Evolutionary conservation across 2,888 invertebrate genomes (phyloP).

Genomic region (Cerastoderma edule): DNA sequence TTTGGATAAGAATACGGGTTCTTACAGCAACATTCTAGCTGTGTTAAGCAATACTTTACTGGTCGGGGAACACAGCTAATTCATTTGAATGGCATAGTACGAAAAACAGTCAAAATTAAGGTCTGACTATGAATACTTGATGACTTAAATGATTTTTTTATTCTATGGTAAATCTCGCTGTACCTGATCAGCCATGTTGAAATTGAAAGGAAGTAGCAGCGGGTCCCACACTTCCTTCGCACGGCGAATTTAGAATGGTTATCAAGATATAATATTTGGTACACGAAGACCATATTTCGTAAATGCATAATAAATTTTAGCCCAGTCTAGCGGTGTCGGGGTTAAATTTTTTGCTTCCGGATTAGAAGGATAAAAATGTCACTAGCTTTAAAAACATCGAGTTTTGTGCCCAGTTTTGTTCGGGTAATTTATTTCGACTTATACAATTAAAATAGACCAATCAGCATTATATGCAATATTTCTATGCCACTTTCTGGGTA

Average conservation of each 20-base stretch:
- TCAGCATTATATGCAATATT: background rate
- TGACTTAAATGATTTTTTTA: background rate
- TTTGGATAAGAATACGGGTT: background rate
- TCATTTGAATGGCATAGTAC: background rate
- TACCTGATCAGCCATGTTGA: slow-evolving; percentile 60
- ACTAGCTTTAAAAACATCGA: background rate
- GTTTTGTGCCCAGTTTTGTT: too few species aligned
- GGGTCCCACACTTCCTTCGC: slow-evolving; percentile 43
- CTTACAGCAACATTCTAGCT: background rate
- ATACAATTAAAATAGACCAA: too few species aligned
- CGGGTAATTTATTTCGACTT: too few species aligned
- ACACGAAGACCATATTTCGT: too few species aligned
- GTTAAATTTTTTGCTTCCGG: background rate
- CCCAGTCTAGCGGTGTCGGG: background rate
- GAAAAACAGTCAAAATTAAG: background rate
- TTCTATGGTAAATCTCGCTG: background rate
- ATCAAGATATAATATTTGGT: too few species aligned
- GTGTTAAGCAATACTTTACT: background rate
- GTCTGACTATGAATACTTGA: background rate
- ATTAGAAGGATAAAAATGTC: slow-evolving; percentile 13
- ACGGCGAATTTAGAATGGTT: slow-evolving; percentile 29
- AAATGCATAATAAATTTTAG: too few species aligned
- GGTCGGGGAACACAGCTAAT: background rate
- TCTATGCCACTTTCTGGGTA: background rate
- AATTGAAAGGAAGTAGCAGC: slow-evolving; percentile 41